Percentiles rank a stretch among this genome's conserved stretches.
phyloP scores from a whole-genome alignment of 2,888 invertebrate genomes.

The Cheilosia grossa region DNA sequence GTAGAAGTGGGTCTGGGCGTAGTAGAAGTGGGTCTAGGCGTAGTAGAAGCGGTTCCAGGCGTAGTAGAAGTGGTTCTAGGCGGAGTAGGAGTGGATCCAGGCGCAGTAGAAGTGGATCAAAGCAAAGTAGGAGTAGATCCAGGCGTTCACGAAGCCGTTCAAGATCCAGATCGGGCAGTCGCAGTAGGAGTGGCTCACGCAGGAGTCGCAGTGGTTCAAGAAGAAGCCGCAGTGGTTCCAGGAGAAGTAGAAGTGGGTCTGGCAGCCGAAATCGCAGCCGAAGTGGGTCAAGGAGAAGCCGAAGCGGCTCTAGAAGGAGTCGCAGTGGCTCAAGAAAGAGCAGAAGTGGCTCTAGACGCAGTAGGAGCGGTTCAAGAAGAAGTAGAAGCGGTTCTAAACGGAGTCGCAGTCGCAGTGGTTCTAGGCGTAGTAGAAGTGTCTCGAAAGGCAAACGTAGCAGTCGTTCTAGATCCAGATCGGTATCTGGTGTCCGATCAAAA shows the following conservation, averaged over 20 bases:
- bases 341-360: slow-evolving; percentile 78
- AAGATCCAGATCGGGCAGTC: slow-evolving; percentile 76
- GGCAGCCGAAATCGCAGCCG: slow-evolving; percentile 77
- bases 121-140: slow-evolving; percentile 72
- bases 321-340: slow-evolving; percentile 76
- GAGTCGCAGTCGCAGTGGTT: slow-evolving; percentile 78
- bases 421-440: slow-evolving; percentile 77
- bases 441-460: slow-evolving; percentile 76
- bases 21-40: slow-evolving; percentile 66
- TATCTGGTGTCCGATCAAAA: slow-evolving; percentile 77
- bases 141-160: slow-evolving; percentile 76
- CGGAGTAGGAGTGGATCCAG: slow-evolving; percentile 50
- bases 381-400: slow-evolving; percentile 78
- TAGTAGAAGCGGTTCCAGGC: slow-evolving; percentile 77
- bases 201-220: slow-evolving; percentile 77
- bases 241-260: slow-evolving; percentile 76
- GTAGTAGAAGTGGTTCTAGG: slow-evolving; percentile 72
- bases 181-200: slow-evolving; percentile 77
- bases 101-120: slow-evolving; percentile 75
- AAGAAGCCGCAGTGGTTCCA: slow-evolving; percentile 75
- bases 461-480: slow-evolving; percentile 63
- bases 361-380: slow-evolving; percentile 78
- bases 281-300: slow-evolving; percentile 77
- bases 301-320: slow-evolving; percentile 74
- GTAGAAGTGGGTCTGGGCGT: slow-evolving; percentile 57